Percentiles rank a stretch among this genome's conserved stretches.
phyloP scores from a whole-genome alignment of 2,888 invertebrate species.

The Corythucha ciliata region DNA sequence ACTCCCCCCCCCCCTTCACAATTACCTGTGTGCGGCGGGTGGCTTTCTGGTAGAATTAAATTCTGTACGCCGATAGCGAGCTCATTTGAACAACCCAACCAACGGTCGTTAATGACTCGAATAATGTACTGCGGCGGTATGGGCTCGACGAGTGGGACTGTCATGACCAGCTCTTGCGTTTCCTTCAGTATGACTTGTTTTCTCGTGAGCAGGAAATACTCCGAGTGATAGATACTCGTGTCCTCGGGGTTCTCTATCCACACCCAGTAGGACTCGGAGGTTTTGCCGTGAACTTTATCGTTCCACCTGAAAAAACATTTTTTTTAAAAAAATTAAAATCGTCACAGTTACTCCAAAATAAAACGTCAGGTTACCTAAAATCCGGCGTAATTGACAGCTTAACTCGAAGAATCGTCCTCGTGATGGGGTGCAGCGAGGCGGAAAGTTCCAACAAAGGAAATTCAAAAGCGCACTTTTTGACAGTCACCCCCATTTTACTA shows the following conservation, averaged over 20 bases:
- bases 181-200: slow-evolving; percentile 67
- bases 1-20: slow-evolving; percentile 7
- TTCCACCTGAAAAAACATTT: slow-evolving; percentile 59
- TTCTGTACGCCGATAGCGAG: slow-evolving; percentile 67
- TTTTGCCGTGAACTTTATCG: slow-evolving; percentile 78
- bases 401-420: slow-evolving; percentile 79
- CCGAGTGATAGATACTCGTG: slow-evolving; percentile 92
- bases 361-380: slow-evolving; percentile 41
- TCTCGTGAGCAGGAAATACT: slow-evolving; percentile 74
- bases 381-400: slow-evolving; percentile 67
- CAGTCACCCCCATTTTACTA: slow-evolving; percentile 59
- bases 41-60: slow-evolving; percentile 79
- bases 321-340: slow-evolving; percentile 6
- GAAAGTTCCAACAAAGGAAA: slow-evolving; percentile 78
- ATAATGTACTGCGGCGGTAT: slow-evolving; percentile 87
- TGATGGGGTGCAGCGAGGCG: slow-evolving; percentile 86
- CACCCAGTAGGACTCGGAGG: slow-evolving; percentile 87
- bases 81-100: slow-evolving; percentile 54
- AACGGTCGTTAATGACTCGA: slow-evolving; percentile 76
- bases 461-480: slow-evolving; percentile 76
- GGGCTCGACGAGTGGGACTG: slow-evolving; percentile 87
- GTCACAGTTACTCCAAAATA: neutral
- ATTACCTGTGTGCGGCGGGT: slow-evolving; percentile 81
- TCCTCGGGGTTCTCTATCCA: slow-evolving; percentile 96
- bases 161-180: slow-evolving; percentile 79